Evolutionary conservation across 2,888 invertebrate genomes (phyloP).

Genomic region (Crocallis elinguaria): DNA sequence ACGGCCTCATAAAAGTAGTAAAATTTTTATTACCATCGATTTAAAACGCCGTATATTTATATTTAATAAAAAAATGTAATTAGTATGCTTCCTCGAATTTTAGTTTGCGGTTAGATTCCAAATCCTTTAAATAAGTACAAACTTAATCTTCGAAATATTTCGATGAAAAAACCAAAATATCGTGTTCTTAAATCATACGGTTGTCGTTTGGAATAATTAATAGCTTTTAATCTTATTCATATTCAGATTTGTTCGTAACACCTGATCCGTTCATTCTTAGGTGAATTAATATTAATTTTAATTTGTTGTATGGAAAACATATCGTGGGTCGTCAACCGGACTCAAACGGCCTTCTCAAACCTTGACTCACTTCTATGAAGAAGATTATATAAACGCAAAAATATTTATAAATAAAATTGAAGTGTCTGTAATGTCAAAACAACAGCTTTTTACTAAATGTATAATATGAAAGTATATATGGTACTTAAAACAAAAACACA

Average conservation of each 20-base stretch:
- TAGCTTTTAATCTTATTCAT: conserved; percentile 20
- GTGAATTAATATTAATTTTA: conserved; percentile 2
- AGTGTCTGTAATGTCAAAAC: no score
- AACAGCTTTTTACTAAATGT: no score
- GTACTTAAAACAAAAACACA: no score
- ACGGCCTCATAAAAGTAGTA: not conserved
- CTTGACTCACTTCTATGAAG: conserved; percentile 33
- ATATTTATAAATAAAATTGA: not conserved
- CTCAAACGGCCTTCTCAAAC: conserved; percentile 31
- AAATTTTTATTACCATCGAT: conserved; percentile 7
- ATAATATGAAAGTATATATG: no score
- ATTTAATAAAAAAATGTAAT: not conserved
- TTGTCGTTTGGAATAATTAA: conserved; percentile 27
- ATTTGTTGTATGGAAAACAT: conserved; percentile 5
- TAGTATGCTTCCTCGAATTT: not conserved
- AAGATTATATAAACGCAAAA: not conserved
- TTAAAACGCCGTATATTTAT: not conserved
- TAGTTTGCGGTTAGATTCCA: not conserved
- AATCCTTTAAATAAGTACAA: not conserved
- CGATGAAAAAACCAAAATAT: conserved; percentile 2
- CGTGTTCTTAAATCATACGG: conserved; percentile 19
- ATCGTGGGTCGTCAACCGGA: conserved; percentile 30
- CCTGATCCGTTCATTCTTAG: conserved; percentile 17
- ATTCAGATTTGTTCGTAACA: conserved; percentile 17
- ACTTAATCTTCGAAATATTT: not conserved